Evolutionary conservation across 2,888 invertebrate species (phyloP).

Genomic region (Temnothorax unifasciatus): DNA sequence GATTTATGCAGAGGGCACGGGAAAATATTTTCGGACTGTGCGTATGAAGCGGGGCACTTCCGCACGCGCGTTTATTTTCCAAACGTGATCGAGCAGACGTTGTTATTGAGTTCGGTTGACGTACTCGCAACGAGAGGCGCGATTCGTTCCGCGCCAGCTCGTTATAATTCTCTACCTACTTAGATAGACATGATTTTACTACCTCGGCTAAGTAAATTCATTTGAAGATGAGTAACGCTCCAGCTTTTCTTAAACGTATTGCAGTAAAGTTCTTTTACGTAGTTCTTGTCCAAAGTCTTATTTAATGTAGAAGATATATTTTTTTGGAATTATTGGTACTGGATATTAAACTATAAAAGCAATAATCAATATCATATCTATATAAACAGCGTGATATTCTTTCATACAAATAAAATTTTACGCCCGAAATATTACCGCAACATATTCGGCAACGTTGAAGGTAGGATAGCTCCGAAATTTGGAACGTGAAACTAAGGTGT

Average conservation of each 20-base stretch:
- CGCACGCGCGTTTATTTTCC: conserved; percentile 47
- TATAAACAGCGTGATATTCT: neutral
- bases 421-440: neutral
- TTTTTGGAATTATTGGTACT: neutral
- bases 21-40: conserved; percentile 43
- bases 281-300: too few relatives aligned
- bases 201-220: neutral
- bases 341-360: neutral
- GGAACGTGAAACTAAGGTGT: neutral
- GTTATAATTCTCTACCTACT: conserved; percentile 46
- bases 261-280: neutral
- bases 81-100: conserved; percentile 48
- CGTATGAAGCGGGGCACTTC: conserved; percentile 34
- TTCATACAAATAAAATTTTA: neutral
- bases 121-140: conserved; percentile 40
- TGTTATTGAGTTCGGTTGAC: conserved; percentile 39
- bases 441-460: too few relatives aligned
- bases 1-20: conserved; percentile 44
- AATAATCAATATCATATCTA: neutral
- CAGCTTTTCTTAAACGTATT: neutral
- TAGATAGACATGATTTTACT: conserved; percentile 6
- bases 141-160: conserved; percentile 35
- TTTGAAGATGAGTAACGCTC: neutral
- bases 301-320: neutral
- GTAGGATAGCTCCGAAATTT: neutral